Evolutionary conservation across 1,140 invertebrate genomes (phyloP).

Genomic region (Drosophila parvula): DNA sequence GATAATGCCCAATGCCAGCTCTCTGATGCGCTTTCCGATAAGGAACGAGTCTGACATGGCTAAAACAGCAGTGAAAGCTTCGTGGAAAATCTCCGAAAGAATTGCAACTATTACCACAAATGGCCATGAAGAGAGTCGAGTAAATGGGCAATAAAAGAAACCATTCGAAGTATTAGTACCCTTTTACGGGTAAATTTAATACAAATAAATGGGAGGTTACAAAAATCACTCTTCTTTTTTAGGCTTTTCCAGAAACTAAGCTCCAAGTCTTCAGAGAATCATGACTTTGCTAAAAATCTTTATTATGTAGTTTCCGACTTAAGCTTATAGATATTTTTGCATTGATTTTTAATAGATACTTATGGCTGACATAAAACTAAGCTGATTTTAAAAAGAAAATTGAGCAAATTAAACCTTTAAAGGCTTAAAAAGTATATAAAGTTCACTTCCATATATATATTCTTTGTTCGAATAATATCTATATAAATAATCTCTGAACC

Average conservation of each 20-base stretch:
- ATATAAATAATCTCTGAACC: conserved; percentile 8
- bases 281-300: background rate
- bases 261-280: background rate
- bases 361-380: background rate
- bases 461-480: conserved; percentile 6
- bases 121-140: conserved; percentile 14
- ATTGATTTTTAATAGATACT: background rate
- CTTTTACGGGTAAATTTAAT: conserved; percentile 3
- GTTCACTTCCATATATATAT: background rate
- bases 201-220: background rate
- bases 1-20: conserved; percentile 45
- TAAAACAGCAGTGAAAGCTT: conserved; percentile 36
- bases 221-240: background rate
- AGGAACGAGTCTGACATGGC: conserved; percentile 14
- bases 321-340: background rate
- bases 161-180: conserved; percentile 10
- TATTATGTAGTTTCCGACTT: background rate
- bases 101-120: conserved; percentile 35
- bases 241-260: background rate
- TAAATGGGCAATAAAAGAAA: conserved; percentile 4
- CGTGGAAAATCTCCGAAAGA: conserved; percentile 32
- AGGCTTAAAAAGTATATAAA: background rate
- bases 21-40: conserved; percentile 44
- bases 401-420: background rate
- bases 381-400: background rate